Evolutionary conservation across 2,888 invertebrate species (phyloP).

Genomic region (Leptarthrus brevirostris): DNA sequence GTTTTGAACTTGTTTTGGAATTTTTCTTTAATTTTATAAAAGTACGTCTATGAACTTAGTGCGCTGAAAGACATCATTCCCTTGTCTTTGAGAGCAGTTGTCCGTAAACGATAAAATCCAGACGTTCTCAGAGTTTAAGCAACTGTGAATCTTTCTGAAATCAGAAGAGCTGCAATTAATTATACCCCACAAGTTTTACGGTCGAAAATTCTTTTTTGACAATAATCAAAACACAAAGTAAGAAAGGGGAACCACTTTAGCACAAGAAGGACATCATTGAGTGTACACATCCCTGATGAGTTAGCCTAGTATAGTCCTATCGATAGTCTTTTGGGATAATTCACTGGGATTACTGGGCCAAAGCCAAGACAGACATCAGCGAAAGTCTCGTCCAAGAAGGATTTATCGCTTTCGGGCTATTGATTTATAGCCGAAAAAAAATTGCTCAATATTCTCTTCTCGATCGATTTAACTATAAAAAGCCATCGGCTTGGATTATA

Average conservation of each 20-base stretch:
- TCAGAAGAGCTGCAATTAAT: neutral
- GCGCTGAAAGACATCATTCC: no score
- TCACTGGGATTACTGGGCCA: neutral
- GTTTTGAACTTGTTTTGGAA: neutral
- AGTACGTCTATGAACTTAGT: no score
- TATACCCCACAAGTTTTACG: neutral
- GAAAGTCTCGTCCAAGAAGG: neutral
- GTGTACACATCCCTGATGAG: neutral
- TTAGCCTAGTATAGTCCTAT: neutral
- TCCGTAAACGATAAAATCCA: neutral
- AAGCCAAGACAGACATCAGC: neutral
- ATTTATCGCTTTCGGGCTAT: slow-evolving; percentile 6
- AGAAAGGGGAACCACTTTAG: neutral
- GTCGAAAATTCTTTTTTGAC: neutral
- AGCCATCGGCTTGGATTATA: slow-evolving; percentile 5
- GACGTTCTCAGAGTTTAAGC: neutral
- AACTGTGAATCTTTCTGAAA: neutral
- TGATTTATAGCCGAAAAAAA: slow-evolving; percentile 6
- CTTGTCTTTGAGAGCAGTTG: no score
- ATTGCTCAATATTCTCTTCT: slow-evolving; percentile 3
- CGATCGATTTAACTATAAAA: slow-evolving; percentile 4
- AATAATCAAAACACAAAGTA: neutral
- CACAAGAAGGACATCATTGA: slow-evolving; percentile 1
- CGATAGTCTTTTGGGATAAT: neutral
- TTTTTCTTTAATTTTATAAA: no score